Conservation (phyloP, 1,140 invertebrate species). For the Pinna nobilis region DNA sequence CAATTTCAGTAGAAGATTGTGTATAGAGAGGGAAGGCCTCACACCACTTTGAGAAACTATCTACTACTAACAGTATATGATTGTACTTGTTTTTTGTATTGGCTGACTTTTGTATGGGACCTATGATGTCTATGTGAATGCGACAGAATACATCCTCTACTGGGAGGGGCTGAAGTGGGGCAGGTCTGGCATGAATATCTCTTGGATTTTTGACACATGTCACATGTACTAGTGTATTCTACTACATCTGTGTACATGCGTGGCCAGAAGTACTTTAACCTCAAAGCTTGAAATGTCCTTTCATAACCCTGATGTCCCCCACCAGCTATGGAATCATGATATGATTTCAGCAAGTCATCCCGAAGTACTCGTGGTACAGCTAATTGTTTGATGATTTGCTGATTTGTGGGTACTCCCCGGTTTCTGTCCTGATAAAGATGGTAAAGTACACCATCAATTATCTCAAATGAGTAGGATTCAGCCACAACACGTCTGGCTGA, state of each 20-base stretch:
- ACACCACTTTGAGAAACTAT: conserved; percentile 44
- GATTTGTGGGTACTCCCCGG: not conserved
- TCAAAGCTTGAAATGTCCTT: conserved; percentile 14
- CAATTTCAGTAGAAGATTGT: conserved; percentile 36
- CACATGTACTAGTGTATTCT: conserved; percentile 27
- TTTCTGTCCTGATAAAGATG: conserved; percentile 17
- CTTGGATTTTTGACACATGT: conserved; percentile 25
- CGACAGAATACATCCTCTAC: conserved; percentile 32
- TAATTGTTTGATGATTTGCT: conserved; percentile 19
- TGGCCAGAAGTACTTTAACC: conserved; percentile 41
- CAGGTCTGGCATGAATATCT: not conserved
- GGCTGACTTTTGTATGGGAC: conserved; percentile 25
- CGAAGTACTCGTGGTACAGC: conserved; percentile 29
- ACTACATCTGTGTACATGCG: conserved; percentile 34
- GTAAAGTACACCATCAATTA: conserved; percentile 28
- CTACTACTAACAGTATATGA: conserved; percentile 49
- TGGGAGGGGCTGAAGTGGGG: conserved; percentile 28
- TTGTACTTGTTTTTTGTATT: conserved; percentile 30
- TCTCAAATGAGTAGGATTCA: conserved; percentile 26
- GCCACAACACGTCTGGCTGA: conserved; percentile 8
- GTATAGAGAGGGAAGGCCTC: conserved; percentile 36
- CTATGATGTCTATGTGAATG: conserved; percentile 46
- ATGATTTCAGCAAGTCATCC: conserved; percentile 19
- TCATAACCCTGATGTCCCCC: conserved; percentile 34
- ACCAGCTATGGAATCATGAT: conserved; percentile 34